Conservation (phyloP, 2,888 invertebrate species). For the Lobophora halterata region DNA sequence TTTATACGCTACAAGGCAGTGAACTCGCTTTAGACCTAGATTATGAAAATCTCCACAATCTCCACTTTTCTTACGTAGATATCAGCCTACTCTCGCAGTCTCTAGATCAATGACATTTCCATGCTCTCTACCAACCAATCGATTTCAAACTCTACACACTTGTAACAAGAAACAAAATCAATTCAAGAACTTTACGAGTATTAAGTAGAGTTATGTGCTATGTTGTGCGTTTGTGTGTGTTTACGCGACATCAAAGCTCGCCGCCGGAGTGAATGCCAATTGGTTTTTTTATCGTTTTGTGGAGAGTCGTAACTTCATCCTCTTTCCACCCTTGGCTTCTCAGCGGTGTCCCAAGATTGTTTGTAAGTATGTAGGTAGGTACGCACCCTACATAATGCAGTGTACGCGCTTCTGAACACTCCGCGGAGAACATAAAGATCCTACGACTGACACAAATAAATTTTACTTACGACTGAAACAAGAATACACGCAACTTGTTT, state of each 20-base stretch:
- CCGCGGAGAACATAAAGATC: too few species aligned
- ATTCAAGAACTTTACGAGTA: background rate
- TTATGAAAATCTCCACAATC: too few species aligned
- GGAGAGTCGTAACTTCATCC: slow-evolving; percentile 45
- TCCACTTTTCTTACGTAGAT: slow-evolving; percentile 2
- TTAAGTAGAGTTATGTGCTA: background rate
- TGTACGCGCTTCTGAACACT: background rate
- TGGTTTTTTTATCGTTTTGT: slow-evolving; percentile 68
- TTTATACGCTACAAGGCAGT: too few species aligned
- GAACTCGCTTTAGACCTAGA: too few species aligned
- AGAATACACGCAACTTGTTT: too few species aligned
- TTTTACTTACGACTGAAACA: too few species aligned
- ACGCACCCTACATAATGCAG: background rate
- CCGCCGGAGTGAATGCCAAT: slow-evolving; percentile 58
- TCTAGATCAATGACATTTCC: slow-evolving; percentile 12
- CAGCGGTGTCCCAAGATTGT: slow-evolving; percentile 5
- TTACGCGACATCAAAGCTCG: slow-evolving; percentile 60
- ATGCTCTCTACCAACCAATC: background rate
- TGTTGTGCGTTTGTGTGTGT: slow-evolving; percentile 33
- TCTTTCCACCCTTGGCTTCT: slow-evolving; percentile 12
- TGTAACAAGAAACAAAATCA: slow-evolving; percentile 8
- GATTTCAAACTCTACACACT: background rate
- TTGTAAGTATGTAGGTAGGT: slow-evolving; percentile 1
- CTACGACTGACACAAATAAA: too few species aligned
- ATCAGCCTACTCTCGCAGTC: slow-evolving; percentile 1